Conservation (phyloP, 2,113 vertebrate species). For the Serilophus lunatus region DNA sequence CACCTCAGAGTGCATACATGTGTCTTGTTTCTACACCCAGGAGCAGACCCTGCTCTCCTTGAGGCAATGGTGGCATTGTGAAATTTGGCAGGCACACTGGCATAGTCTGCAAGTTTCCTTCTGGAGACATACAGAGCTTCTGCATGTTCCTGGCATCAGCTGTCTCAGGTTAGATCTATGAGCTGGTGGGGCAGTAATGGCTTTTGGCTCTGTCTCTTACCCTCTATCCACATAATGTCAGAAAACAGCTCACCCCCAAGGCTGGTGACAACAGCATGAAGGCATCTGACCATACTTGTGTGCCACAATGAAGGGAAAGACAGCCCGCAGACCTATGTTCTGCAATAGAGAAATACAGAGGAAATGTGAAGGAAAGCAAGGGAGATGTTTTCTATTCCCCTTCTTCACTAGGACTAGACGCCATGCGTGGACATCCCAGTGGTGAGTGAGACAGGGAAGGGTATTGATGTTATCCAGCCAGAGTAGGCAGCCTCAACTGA, state of each 20-base stretch:
- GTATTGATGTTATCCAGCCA: background rate
- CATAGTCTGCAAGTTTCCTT: background rate
- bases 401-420: background rate
- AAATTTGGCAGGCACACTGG: background rate
- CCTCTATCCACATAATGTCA: background rate
- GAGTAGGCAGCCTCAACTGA: background rate
- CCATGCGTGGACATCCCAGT: accelerated
- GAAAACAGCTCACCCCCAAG: background rate
- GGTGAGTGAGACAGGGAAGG: accelerated
- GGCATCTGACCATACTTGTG: background rate
- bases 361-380: background rate
- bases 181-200: background rate
- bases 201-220: background rate
- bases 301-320: background rate
- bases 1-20: background rate
- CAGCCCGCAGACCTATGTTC: background rate
- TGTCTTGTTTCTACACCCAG: background rate
- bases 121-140: accelerated
- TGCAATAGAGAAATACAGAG: background rate
- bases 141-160: background rate
- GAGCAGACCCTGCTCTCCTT: background rate
- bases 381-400: background rate
- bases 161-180: background rate
- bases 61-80: background rate
- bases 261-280: accelerated